Evolutionary conservation across 2,888 invertebrate species (phyloP).

Genomic region (Hemaris fuciformis): DNA sequence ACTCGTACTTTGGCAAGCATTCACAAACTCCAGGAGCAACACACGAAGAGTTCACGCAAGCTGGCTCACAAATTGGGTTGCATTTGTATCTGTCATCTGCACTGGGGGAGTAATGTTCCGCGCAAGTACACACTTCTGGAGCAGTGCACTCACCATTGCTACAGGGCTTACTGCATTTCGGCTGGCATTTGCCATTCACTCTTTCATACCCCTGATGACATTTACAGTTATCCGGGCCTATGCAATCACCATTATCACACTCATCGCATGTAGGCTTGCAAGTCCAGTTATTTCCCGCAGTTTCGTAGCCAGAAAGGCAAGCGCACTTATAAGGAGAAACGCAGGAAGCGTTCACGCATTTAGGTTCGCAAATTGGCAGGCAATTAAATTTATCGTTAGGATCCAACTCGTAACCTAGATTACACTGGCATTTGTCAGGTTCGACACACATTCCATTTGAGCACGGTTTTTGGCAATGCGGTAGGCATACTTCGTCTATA

Average conservation of each 20-base stretch:
- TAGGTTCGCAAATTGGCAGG: slow-evolving; percentile 33
- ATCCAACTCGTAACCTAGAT: slow-evolving; percentile 29
- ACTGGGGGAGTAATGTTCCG: slow-evolving; percentile 43
- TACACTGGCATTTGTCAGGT: slow-evolving; percentile 60
- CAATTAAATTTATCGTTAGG: slow-evolving; percentile 27
- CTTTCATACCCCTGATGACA: slow-evolving; percentile 30
- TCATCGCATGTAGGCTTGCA: slow-evolving; percentile 47
- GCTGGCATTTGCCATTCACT: slow-evolving; percentile 27
- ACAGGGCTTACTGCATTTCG: slow-evolving; percentile 30
- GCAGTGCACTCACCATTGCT: slow-evolving; percentile 48
- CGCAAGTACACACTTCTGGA: slow-evolving; percentile 71
- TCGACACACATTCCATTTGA: slow-evolving; percentile 67
- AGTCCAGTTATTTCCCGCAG: slow-evolving; percentile 23
- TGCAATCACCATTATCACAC: slow-evolving; percentile 44
- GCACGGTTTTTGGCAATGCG: slow-evolving; percentile 60
- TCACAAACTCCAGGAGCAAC: slow-evolving; percentile 61
- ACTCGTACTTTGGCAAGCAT: slow-evolving; percentile 59
- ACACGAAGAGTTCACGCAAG: slow-evolving; percentile 34
- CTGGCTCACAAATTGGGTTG: slow-evolving; percentile 22
- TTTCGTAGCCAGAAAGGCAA: slow-evolving; percentile 36
- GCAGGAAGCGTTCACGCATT: slow-evolving; percentile 43
- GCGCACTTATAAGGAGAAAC: slow-evolving; percentile 37
- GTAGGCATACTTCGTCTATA: slow-evolving; percentile 46
- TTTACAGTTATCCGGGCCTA: slow-evolving; percentile 31
- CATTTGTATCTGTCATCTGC: slow-evolving; percentile 20